Evolutionary conservation across 2,888 invertebrate genomes (phyloP), one percentile per base, ranked within the genome.

Genomic region (Pristionchus mayeri): DNA sequence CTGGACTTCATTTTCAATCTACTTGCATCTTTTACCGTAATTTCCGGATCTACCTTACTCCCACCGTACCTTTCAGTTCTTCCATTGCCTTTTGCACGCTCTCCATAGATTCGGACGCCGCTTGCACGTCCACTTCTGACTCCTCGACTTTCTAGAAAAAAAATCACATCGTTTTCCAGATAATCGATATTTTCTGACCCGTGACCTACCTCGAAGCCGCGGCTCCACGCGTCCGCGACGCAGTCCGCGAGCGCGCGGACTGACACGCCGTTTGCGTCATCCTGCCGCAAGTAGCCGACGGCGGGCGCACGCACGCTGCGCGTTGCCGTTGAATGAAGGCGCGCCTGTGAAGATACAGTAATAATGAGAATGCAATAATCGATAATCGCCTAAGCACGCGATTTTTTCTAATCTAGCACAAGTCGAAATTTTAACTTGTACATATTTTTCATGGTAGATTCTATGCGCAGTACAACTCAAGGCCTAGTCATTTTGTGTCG

Each of bases 311-410:
- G 95, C 27, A 95, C 95, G 78, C 97, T 98, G 89, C 95, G 94
- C 3, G 98, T 97, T 86, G 98, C 97, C 90, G 95, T 96, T 87
- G 96, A 96, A 92, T 95, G 94, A 91, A 97, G 96, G 90, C 96
- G 96, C 92, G 95, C 95, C 96, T 97, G 94, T 89, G 94, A 63
- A 34, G n/a, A 13, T 16, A 21, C 21, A 27, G 34, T 21, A 16
- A 37, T 37, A n/a, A n/a, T n/a, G n/a, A n/a, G n/a, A n/a, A n/a
- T n/a, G n/a, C 37, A 57, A 57, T 57, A 48, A 44, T 48, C 16
- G 48, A 75, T 11, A 3, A 71, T 27, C 60, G 11, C 60, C 16
- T n/a, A 21, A 18, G 16, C 50, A 50, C 50, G 13, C 50, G 9
- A 50, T 6, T 50, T 18, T 57, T n/a, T n/a, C n/a, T n/a, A 3